These are phyloP conservation scores for Eclectus roratus DNA, from an alignment of 2,113 vertebrate species.

Conservation along the genomic window DNA sequence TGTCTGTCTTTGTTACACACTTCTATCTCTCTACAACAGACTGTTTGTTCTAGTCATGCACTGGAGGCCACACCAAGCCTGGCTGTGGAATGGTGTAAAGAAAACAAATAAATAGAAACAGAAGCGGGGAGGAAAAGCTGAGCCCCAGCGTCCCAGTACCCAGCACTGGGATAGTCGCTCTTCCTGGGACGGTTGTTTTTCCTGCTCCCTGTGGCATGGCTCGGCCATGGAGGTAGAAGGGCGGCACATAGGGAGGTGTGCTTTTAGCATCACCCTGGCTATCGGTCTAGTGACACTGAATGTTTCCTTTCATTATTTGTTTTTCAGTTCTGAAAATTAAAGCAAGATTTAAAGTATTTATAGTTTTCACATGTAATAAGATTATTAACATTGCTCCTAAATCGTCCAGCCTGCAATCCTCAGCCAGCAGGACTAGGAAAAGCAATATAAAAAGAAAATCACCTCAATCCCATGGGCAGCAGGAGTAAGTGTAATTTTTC, in stretches of 20 bases:
- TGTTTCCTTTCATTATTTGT: background rate
- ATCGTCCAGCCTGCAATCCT: background rate
- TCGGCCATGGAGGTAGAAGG: background rate
- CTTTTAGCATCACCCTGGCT: background rate
- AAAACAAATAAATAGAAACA: background rate
- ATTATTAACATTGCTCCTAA: background rate
- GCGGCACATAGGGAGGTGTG: background rate
- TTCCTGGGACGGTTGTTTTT: accelerated
- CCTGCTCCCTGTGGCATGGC: background rate
- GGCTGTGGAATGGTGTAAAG: background rate
- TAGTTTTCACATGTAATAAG: background rate
- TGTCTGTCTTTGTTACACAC: background rate
- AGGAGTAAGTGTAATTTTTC: background rate
- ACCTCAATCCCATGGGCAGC: background rate
- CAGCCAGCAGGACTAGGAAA: background rate
- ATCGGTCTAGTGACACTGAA: background rate
- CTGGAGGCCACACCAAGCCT: accelerated
- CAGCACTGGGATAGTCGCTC: accelerated
- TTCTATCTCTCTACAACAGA: background rate
- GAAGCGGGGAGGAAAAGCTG: background rate
- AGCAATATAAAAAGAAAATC: background rate
- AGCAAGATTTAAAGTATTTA: background rate
- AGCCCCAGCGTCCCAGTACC: accelerated
- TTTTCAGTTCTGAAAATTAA: background rate
- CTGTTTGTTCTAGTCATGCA: background rate